Conservation (phyloP, 1,140 invertebrate genomes). For the Fopius arisanus region DNA sequence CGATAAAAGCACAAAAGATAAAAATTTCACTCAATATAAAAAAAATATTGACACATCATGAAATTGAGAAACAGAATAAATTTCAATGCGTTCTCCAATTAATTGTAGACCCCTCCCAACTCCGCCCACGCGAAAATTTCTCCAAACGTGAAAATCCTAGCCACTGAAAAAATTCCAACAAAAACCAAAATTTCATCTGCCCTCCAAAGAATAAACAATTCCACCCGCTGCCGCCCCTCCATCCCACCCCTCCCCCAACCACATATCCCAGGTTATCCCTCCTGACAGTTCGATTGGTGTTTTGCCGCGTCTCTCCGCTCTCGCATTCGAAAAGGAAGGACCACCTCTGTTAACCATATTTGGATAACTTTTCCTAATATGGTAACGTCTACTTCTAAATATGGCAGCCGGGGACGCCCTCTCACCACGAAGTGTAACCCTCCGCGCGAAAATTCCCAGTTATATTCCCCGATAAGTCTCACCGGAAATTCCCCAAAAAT, state of each 20-base stretch:
- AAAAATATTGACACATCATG: too few species aligned
- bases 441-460: constrained; percentile 47
- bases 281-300: constrained; percentile 63
- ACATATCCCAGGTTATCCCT: constrained; percentile 36
- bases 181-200: background rate
- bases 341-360: constrained; percentile 74
- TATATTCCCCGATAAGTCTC: background rate
- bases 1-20: too few species aligned
- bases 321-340: constrained; percentile 55
- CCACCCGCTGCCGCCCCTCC: background rate
- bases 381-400: constrained; percentile 77
- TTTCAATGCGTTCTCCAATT: background rate
- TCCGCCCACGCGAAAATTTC: constrained; percentile 2
- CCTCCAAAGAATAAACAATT: background rate
- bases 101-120: background rate
- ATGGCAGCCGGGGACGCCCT: constrained; percentile 73
- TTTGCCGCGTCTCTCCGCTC: constrained; percentile 56
- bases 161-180: background rate
- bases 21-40: too few species aligned
- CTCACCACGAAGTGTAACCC: constrained; percentile 63
- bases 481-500: background rate
- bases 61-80: background rate
- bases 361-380: constrained; percentile 77
- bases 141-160: background rate
- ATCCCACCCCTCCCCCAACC: background rate